These are phyloP conservation scores for Drosophila melanica DNA, from an alignment of 1,140 invertebrate species.

Conservation along the genomic window DNA sequence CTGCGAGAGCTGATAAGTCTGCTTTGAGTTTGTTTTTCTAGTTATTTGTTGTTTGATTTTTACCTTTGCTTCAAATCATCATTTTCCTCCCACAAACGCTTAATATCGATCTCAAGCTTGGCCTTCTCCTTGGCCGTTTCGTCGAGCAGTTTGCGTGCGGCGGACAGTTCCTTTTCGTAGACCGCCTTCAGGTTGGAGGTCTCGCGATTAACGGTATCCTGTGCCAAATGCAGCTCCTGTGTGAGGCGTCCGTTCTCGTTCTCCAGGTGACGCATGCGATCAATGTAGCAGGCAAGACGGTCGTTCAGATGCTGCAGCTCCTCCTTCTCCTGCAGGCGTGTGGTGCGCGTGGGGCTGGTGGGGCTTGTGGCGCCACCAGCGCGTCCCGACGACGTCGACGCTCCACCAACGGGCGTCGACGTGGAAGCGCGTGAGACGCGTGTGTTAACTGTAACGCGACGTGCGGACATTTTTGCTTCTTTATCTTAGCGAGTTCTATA, in stretches of 20 bases:
- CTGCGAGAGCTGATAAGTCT: conserved; percentile 38
- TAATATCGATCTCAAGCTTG: conserved; percentile 95
- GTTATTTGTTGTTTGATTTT: conserved; percentile 20
- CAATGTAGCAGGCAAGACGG: conserved; percentile 97
- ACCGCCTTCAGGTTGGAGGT: conserved; percentile 94
- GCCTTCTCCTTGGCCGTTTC: conserved; percentile 96
- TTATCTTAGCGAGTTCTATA: conserved; percentile 11
- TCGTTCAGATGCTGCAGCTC: conserved; percentile 97
- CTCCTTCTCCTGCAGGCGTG: conserved; percentile 96
- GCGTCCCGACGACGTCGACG: conserved; percentile 52
- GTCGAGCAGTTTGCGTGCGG: conserved; percentile 94
- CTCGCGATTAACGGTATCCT: conserved; percentile 92
- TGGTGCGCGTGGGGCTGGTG: conserved; percentile 93
- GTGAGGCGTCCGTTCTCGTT: conserved; percentile 94
- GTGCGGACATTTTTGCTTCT: conserved; percentile 68
- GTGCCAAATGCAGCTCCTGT: conserved; percentile 90
- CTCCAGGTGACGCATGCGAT: conserved; percentile 95
- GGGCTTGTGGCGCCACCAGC: conserved; percentile 66
- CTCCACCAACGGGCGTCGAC: conserved; percentile 73
- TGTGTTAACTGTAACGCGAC: conserved; percentile 73
- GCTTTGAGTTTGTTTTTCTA: conserved; percentile 24
- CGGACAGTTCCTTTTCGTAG: conserved; percentile 96
- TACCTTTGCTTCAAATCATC: conserved; percentile 94
- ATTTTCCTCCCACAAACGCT: conserved; percentile 93
- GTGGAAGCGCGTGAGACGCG: conserved; percentile 79